Evolutionary conservation across 2,113 vertebrate species (phyloP).

Genomic region (Istiophorus platypterus): DNA sequence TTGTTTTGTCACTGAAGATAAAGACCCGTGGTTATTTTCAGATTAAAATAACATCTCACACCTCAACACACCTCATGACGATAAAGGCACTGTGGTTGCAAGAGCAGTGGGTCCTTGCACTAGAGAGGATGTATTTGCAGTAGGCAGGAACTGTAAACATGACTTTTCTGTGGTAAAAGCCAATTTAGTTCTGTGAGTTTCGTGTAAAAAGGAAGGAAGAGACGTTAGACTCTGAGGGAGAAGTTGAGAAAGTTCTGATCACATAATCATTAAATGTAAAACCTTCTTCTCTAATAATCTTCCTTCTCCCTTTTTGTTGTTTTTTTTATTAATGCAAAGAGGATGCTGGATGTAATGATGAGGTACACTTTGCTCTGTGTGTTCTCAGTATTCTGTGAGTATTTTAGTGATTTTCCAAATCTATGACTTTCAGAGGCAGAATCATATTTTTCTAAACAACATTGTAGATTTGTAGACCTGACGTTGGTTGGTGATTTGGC

Average conservation of each 20-base stretch:
- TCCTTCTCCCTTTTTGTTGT: not conserved
- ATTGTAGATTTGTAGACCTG: no score
- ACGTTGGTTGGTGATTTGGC: no score
- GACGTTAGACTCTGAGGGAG: not conserved
- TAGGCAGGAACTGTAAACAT: not conserved
- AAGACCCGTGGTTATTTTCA: not conserved
- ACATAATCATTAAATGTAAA: not conserved
- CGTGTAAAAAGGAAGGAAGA: not conserved
- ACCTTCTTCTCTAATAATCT: not conserved
- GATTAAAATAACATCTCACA: not conserved
- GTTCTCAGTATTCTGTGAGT: conserved; percentile 9
- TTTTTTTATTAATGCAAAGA: not conserved
- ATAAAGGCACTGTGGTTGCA: not conserved
- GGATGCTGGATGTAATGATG: conserved; percentile 12
- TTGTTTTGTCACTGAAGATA: not conserved
- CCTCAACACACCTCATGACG: not conserved
- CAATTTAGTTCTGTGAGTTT: not conserved
- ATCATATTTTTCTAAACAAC: no score
- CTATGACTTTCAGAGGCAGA: not conserved
- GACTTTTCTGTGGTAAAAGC: not conserved
- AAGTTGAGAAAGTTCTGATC: not conserved
- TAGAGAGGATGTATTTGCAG: not conserved
- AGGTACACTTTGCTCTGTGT: not conserved
- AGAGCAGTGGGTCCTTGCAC: not conserved
- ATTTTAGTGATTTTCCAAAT: not conserved